Evolutionary conservation across 2,888 invertebrate genomes (phyloP), one percentile per base, ranked within the genome.

Genomic region (Ferdinandea cuprea): DNA sequence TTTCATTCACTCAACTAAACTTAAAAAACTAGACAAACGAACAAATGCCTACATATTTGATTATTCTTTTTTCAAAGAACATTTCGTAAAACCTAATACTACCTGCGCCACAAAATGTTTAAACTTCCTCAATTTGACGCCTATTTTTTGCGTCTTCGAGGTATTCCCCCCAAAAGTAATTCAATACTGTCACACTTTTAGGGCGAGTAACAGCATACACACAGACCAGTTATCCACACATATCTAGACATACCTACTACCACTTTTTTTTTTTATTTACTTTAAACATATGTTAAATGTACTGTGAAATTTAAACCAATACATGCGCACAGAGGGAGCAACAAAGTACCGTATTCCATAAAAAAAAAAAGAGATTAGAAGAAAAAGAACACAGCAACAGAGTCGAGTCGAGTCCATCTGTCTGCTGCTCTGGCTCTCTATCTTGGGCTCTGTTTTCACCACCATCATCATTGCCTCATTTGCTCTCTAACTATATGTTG

Each of bases 401-500:
- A 81, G n/a, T n/a, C n/a, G n/a, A n/a, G n/a, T n/a, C n/a, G n/a
- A n/a, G 77, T 66, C 77, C 66, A 77, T 78, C 54, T 73, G 68
- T 37, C 83, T 83, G 52, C 40, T 44, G 42, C 32, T 58, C 44
- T 17, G n/a, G 4, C 2, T 13, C 11, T 69, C 73, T 71, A 40
- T 71, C 44, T 42, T 44, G 56, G 32, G 65, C 40, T 42, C 9
- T 50, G 21, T 73, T 56, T 83, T 72, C 59, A 72, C 77, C 77
- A 72, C 61, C 1, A 30, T 54, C 52, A 42, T 42, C 19, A 9
- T 42, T 35, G 71, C 48, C 63, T 48, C 63, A 69, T 61, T 72
- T 78, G 46, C 21, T 52, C 21, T 21, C 19, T 28, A 9, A 17
- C 59, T 68, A 59, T 61, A 61, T 69, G 76, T 74, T 81, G 80